phyloP scores from a whole-genome alignment of 2,797 vertebrate genomes.

The Melanotaenia trifasciata region DNA sequence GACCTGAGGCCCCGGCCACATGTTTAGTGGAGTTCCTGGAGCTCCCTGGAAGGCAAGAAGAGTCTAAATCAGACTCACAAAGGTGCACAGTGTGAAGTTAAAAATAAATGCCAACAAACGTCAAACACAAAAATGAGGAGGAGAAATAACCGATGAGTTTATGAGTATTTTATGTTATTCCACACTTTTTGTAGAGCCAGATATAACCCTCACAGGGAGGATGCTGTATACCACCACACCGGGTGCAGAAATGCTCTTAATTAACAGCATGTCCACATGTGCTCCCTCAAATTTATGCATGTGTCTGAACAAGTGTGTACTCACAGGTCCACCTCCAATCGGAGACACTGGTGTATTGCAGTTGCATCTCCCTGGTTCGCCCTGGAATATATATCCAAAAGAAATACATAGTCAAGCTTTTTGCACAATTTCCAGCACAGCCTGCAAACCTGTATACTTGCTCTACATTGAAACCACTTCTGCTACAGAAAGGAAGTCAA shows the following conservation, averaged over 20 bases:
- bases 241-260: constrained; percentile 18
- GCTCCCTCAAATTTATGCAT: constrained; percentile 13
- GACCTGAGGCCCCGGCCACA: constrained; percentile 92
- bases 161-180: background rate
- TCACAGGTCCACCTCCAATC: constrained; percentile 89
- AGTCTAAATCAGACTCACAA: constrained; percentile 61
- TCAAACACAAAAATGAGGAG: constrained; percentile 30
- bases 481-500: background rate
- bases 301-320: constrained; percentile 61
- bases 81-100: constrained; percentile 33
- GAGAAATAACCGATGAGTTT: constrained; percentile 6
- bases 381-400: constrained; percentile 78
- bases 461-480: constrained; percentile 36
- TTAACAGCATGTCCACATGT: background rate
- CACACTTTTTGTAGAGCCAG: constrained; percentile 15
- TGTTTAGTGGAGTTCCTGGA: constrained; percentile 85
- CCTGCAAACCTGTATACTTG: constrained; percentile 26
- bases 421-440: constrained; percentile 1
- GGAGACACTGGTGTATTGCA: constrained; percentile 75
- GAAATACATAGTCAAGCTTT: constrained; percentile 31
- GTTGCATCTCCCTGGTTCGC: constrained; percentile 89
- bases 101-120: constrained; percentile 52
- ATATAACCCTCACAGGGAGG: constrained; percentile 13
- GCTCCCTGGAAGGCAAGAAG: constrained; percentile 87
- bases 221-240: background rate